Base-by-base conservation (phyloP, 2,888 invertebrate species). In the Hemistola chrysoprasaria region DNA sequence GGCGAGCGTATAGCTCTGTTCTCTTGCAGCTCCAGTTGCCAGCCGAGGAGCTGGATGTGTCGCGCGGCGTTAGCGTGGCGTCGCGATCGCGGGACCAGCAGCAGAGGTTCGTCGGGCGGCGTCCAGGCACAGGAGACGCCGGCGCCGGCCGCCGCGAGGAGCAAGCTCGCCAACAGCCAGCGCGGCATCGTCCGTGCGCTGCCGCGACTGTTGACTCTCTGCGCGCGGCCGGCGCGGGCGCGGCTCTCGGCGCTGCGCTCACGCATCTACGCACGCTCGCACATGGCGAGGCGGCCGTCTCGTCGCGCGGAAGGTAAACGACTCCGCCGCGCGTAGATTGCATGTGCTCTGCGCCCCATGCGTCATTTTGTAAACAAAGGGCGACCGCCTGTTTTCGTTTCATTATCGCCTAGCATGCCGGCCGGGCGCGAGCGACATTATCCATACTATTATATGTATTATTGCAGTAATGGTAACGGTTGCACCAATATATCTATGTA, bases 281-380 rank as follows among this genome's bases (percentile, higher is more conserved):
- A 44, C 43, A 34, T 31, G 41, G 41, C 41, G 35, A 30, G 80
- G 78, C 83, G 78, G 64, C 71, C 79, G 85, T 77, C 85, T 78
- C 84, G 81, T 67, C 74, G 78, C 83, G 68, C 77, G 80, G 80
- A 84, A 84, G 85, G 86, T 86, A 83, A 84, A 82, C 87, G 86
- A 87, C 87, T 86, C 85, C 80, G 76, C 29, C 73, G 71, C 72
- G 73, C 72, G 72, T 73, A 77, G 76, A 79, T 77, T 85, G 86
- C 86, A 85, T 75, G 74, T 78, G 74, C 76, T 71, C 58, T 69
- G 65, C 62, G 70, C 72, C 71, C 61, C 79, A 79, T 84, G 84
- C 86, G 87, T 86, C 85, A 86, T 80, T 80, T 80, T 76, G 85
- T 86, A 86, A 87, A 87, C 85, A 88, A 86, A 86, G 85, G 82